Evolutionary conservation across 2,797 vertebrate species (phyloP).

Genomic region (Apogon talboti): DNA sequence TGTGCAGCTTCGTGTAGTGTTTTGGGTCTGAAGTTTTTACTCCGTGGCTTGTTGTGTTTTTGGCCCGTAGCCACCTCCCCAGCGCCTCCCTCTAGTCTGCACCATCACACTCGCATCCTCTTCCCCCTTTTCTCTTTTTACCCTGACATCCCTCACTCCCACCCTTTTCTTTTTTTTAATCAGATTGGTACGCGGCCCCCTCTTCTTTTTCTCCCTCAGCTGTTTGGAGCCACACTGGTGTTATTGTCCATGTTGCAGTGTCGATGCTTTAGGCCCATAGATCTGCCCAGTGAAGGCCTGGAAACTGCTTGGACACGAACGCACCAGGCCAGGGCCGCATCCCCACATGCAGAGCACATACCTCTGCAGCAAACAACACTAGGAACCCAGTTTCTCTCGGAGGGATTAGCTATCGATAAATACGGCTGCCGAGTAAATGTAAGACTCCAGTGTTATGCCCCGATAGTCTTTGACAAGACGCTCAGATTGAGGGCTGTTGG

Average conservation of each 20-base stretch:
- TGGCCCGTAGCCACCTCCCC: conserved; percentile 23
- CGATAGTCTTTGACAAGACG: conserved; percentile 26
- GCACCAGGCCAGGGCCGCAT: conserved; percentile 9
- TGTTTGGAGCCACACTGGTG: conserved; percentile 31
- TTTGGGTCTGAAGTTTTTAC: conserved; percentile 38
- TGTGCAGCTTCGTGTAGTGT: conserved; percentile 42
- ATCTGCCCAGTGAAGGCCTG: conserved; percentile 42
- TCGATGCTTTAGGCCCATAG: conserved; percentile 50
- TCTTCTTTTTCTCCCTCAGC: conserved; percentile 27
- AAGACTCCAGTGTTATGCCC: conserved; percentile 18
- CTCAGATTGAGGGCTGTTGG: conserved; percentile 17
- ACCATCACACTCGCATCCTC: conserved; percentile 35
- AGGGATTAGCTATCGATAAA: conserved; percentile 13
- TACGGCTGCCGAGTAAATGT: conserved; percentile 24
- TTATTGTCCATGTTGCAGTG: conserved; percentile 45
- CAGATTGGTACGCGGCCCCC: conserved; percentile 42
- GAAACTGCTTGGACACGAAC: conserved; percentile 36
- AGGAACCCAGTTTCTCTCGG: conserved; percentile 17
- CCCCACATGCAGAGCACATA: conserved; percentile 46
- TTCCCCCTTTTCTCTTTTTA: conserved; percentile 15
- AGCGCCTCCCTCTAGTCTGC: conserved; percentile 32
- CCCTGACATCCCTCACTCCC: conserved; percentile 30
- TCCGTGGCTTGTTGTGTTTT: conserved; percentile 36
- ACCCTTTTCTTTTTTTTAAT: conserved; percentile 12
- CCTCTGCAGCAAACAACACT: conserved; percentile 19